These are phyloP conservation scores for Nesoenas mayeri DNA, from an alignment of 2,113 vertebrate genomes.

Conservation along the genomic window DNA sequence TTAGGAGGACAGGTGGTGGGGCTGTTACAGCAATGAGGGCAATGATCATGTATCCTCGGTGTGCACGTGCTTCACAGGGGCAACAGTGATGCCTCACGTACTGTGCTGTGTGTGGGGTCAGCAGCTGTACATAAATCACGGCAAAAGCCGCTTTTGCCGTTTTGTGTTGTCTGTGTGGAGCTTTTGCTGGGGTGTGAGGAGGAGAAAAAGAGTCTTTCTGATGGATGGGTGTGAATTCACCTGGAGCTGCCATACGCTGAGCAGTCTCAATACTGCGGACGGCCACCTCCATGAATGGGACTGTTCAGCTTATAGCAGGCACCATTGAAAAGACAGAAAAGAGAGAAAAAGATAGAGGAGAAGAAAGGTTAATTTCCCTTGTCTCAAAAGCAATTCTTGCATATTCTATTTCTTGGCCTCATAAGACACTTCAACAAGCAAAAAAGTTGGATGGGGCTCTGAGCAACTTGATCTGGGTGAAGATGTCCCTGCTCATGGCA, in stretches of 20 bases:
- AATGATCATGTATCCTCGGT: rapidly evolving
- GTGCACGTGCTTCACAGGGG: rapidly evolving
- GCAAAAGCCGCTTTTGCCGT: not conserved
- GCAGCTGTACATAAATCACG: not conserved
- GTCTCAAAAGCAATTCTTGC: not conserved
- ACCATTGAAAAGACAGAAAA: not conserved
- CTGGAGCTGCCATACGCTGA: rapidly evolving
- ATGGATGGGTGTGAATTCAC: not conserved
- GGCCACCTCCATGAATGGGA: rapidly evolving
- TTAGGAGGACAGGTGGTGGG: not conserved
- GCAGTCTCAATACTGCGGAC: not conserved
- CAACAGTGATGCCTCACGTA: rapidly evolving
- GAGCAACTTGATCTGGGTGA: too few species aligned
- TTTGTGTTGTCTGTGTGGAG: rapidly evolving
- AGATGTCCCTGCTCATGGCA: too few species aligned
- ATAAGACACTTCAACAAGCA: not conserved
- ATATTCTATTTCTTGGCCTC: not conserved
- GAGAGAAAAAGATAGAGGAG: not conserved
- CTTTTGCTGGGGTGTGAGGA: not conserved
- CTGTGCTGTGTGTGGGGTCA: rapidly evolving
- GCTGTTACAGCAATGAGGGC: rapidly evolving
- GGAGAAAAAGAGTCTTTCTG: not conserved
- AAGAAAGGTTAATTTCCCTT: not conserved
- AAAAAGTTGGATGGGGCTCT: not conserved
- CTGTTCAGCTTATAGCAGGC: not conserved